Evolutionary conservation across 2,797 vertebrate species (phyloP).

Genomic region (Eidolon dupreanum): DNA sequence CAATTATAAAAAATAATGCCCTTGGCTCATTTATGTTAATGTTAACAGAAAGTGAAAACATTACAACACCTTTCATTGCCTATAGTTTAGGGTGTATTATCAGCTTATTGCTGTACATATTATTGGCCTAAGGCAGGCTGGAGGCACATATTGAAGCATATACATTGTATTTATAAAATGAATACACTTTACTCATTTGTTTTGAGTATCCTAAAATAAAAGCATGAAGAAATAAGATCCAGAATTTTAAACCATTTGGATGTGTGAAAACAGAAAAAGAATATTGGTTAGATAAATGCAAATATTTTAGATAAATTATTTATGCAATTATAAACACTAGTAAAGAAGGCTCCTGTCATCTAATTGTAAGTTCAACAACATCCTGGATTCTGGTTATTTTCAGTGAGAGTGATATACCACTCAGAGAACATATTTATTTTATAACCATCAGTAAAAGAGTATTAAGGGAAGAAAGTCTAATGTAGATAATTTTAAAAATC

Average conservation of each 20-base stretch:
- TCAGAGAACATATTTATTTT: constrained; percentile 23
- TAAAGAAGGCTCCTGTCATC: background rate
- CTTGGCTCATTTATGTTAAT: background rate
- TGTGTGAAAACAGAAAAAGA: background rate
- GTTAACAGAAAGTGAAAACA: background rate
- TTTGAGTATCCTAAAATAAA: background rate
- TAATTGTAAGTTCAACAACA: background rate
- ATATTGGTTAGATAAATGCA: background rate
- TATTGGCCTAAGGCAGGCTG: background rate
- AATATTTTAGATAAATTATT: background rate
- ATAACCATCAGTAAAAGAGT: background rate
- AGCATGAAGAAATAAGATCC: background rate
- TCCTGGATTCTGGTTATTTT: background rate
- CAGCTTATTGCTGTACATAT: background rate
- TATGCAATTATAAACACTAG: background rate
- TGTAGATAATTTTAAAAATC: background rate
- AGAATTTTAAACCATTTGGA: background rate
- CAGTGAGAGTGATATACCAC: background rate
- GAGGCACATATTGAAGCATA: background rate
- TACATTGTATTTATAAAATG: background rate
- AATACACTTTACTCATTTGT: background rate
- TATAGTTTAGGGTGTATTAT: background rate
- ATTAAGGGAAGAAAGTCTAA: background rate
- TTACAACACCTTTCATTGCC: background rate
- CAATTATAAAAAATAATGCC: background rate